Conservation (phyloP, 2,113 vertebrate species). For the Lepus timidus region DNA sequence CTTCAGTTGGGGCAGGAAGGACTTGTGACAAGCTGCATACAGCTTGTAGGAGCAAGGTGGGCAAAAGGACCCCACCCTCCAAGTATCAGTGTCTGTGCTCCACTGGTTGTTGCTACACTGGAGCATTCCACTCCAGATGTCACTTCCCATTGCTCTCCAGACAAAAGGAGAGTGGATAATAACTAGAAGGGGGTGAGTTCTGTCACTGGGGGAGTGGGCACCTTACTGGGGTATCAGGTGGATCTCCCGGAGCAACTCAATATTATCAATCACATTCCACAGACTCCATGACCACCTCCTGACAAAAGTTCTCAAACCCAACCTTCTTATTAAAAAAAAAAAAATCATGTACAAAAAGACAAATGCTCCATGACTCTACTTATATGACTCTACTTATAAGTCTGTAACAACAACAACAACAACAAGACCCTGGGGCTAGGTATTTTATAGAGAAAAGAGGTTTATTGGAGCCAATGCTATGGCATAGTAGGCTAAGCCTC, state of each 20-base stretch:
- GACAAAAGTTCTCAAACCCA: neutral
- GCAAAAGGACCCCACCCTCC: neutral
- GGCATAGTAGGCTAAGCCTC: too few relatives aligned
- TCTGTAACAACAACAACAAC: too few relatives aligned
- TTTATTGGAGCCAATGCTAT: too few relatives aligned
- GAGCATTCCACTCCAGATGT: too few relatives aligned
- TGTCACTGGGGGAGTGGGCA: neutral
- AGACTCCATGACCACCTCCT: neutral
- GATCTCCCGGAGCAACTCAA: neutral
- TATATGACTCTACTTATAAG: too few relatives aligned
- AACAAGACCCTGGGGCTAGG: too few relatives aligned
- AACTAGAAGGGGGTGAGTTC: neutral
- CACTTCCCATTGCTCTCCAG: neutral
- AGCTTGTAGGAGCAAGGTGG: neutral
- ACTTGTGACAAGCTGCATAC: neutral
- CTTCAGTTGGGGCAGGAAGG: too few relatives aligned
- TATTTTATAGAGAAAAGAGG: too few relatives aligned
- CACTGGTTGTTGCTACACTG: rapidly evolving
- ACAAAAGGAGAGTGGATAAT: rapidly evolving
- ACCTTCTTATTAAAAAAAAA: neutral
- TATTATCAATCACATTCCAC: neutral
- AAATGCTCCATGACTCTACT: too few relatives aligned
- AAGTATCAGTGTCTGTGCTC: neutral
- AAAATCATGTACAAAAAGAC: neutral
- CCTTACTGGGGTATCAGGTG: neutral